Evolutionary conservation across 2,797 vertebrate genomes (phyloP).

Genomic region (Microtus agrestis): DNA sequence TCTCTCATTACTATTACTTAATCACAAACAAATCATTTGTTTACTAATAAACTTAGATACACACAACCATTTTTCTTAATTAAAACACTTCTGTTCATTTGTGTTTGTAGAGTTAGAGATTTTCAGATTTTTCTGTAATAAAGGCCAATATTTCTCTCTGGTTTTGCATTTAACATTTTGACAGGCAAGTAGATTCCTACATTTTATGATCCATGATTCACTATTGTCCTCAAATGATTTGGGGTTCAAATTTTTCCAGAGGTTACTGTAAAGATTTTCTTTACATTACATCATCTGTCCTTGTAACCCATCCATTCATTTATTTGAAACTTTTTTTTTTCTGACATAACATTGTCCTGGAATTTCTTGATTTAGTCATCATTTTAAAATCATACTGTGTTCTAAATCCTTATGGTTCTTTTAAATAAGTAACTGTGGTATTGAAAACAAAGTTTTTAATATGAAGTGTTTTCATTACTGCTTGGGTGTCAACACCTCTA

Average conservation of each 20-base stretch:
- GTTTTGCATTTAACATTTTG: background rate
- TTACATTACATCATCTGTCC: background rate
- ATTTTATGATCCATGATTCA: background rate
- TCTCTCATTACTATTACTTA: conserved; percentile 8
- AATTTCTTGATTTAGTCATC: background rate
- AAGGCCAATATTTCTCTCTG: background rate
- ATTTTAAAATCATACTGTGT: background rate
- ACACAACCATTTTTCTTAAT: background rate
- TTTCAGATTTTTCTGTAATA: background rate
- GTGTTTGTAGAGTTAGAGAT: background rate
- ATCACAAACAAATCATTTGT: conserved; percentile 28
- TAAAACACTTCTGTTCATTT: conserved; percentile 1
- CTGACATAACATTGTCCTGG: background rate
- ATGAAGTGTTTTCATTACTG: background rate
- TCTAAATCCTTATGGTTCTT: background rate
- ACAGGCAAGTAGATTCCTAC: background rate
- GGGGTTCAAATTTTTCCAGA: background rate
- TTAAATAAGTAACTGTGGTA: background rate
- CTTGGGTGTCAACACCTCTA: background rate
- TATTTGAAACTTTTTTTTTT: background rate
- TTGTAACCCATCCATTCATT: background rate
- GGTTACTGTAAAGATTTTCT: background rate
- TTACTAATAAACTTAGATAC: conserved; percentile 23
- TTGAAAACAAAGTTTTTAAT: background rate
- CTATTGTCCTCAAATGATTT: background rate